phyloP scores from a whole-genome alignment of 2,113 vertebrate species.

The Pogona vitticeps region DNA sequence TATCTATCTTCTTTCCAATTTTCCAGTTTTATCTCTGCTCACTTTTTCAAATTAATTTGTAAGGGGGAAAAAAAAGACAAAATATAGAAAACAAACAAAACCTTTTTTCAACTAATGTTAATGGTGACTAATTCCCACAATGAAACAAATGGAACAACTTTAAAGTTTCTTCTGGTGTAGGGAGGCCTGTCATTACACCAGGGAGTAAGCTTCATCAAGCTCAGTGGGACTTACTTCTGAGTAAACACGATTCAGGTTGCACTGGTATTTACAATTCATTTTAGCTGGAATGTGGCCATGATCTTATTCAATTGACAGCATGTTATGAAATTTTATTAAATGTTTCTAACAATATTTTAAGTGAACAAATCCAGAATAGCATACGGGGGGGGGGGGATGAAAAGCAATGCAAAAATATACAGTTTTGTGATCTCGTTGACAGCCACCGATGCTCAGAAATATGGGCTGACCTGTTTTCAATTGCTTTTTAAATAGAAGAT shows the following conservation, averaged over 20 bases:
- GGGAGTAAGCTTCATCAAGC: neutral
- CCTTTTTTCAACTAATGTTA: neutral
- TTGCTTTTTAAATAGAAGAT: constrained; percentile 79
- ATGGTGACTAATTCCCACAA: neutral
- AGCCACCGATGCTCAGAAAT: constrained; percentile 72
- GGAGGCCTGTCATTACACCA: neutral
- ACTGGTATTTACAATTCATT: neutral
- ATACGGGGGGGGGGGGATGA: constrained; percentile 62
- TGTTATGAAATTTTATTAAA: neutral
- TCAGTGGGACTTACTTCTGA: neutral
- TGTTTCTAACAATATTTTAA: constrained; percentile 30
- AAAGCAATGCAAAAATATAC: constrained; percentile 37
- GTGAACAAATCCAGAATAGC: constrained; percentile 23
- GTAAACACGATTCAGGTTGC: neutral
- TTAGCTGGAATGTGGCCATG: neutral
- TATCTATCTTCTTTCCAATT: neutral
- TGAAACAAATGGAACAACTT: neutral
- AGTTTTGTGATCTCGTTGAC: constrained; percentile 72
- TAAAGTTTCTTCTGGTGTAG: neutral
- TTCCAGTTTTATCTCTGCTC: neutral
- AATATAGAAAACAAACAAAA: neutral
- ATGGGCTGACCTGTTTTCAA: constrained; percentile 73
- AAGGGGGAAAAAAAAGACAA: no score
- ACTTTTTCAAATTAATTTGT: neutral
- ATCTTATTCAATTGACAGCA: constrained; percentile 14